phyloP scores from a whole-genome alignment of 2,888 invertebrate genomes.

The Leptogaster cylindrica region DNA sequence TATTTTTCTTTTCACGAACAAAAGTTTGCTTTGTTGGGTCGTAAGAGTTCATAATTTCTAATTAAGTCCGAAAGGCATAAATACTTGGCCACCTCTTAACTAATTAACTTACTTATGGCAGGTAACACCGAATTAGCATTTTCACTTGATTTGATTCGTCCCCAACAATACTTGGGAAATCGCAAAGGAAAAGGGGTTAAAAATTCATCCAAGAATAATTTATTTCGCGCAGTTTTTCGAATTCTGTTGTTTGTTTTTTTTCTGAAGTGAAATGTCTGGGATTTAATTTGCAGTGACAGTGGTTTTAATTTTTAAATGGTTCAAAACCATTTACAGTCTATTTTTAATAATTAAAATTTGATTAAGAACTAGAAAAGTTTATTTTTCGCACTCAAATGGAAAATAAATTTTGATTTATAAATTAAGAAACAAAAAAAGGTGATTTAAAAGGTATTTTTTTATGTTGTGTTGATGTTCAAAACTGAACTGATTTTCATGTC shows the following conservation, averaged over 20 bases:
- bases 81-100: constrained; percentile 36
- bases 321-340: too few species aligned
- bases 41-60: constrained; percentile 41
- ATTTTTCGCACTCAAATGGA: too few species aligned
- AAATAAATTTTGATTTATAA: too few species aligned
- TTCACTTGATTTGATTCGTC: constrained; percentile 39
- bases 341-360: too few species aligned
- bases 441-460: too few species aligned
- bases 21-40: constrained; percentile 36
- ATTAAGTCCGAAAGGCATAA: constrained; percentile 40
- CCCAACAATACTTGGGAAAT: neutral
- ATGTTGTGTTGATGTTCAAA: too few species aligned
- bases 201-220: too few species aligned
- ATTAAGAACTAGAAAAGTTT: too few species aligned
- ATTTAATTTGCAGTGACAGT: too few species aligned
- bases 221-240: neutral
- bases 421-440: too few species aligned
- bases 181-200: constrained; percentile 8
- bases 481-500: too few species aligned
- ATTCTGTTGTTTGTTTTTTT: neutral
- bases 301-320: too few species aligned
- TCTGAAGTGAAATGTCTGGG: neutral
- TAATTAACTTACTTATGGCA: constrained; percentile 45
- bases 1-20: constrained; percentile 16
- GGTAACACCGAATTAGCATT: constrained; percentile 44